These are phyloP conservation scores for Micromys minutus DNA, from an alignment of 2,113 vertebrate genomes.

Conservation along the genomic window DNA sequence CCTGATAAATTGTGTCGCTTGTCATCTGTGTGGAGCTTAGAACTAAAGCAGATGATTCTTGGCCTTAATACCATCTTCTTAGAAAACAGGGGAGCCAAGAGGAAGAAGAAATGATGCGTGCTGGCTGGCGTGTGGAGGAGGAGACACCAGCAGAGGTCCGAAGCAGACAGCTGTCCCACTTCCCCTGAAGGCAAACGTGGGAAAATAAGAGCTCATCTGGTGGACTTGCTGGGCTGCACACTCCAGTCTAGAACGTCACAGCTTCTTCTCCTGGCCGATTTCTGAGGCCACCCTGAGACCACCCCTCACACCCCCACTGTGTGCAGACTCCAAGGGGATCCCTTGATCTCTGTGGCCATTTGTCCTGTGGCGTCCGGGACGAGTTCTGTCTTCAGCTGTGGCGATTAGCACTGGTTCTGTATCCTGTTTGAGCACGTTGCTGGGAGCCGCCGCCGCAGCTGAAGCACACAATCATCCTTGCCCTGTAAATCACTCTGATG, in stretches of 20 bases:
- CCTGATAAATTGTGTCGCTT: background rate
- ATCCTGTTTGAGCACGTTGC: background rate
- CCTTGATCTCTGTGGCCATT: background rate
- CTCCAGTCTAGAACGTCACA: background rate
- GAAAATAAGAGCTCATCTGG: background rate
- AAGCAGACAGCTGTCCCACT: background rate
- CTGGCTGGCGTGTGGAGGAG: background rate
- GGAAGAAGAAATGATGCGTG: background rate
- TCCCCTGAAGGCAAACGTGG: background rate
- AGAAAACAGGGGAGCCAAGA: background rate
- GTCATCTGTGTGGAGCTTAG: background rate
- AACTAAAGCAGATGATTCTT: background rate
- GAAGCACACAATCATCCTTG: background rate
- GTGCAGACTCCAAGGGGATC: background rate
- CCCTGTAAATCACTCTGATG: background rate
- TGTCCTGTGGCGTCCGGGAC: background rate
- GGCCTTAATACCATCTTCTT: background rate
- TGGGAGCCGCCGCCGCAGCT: background rate
- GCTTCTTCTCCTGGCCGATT: rapidly evolving
- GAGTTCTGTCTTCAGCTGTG: background rate
- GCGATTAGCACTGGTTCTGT: background rate
- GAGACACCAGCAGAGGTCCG: background rate
- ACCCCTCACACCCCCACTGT: background rate
- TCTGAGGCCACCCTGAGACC: background rate
- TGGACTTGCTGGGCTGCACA: too few relatives aligned